Conservation (phyloP, 2,888 invertebrate species). For the Subacronicta megacephala region DNA sequence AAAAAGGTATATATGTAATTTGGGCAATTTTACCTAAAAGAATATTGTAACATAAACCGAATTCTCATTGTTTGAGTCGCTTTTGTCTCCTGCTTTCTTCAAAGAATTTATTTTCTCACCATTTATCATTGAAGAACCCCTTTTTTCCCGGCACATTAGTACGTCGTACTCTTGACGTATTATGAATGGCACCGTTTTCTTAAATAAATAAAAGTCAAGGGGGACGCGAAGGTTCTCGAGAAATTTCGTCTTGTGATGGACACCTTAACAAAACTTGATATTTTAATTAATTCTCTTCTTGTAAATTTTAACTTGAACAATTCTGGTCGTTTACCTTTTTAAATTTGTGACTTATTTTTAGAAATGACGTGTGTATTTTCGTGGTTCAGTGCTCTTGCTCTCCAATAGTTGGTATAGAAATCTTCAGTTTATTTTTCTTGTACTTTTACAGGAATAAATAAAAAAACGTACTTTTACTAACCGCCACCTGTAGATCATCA, state of each 20-base stretch:
- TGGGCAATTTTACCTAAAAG: constrained; percentile 48
- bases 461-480: too few species aligned
- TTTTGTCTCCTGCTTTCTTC: constrained; percentile 58
- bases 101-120: constrained; percentile 58
- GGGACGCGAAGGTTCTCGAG: constrained; percentile 16
- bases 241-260: constrained; percentile 12
- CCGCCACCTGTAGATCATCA: too few species aligned
- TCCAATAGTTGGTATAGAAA: background rate
- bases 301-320: constrained; percentile 23
- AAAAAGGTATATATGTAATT: constrained; percentile 41
- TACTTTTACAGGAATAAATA: too few species aligned
- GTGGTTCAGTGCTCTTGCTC: background rate
- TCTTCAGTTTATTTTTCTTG: constrained; percentile 1
- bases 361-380: constrained; percentile 3
- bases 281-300: constrained; percentile 39
- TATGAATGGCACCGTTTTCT: constrained; percentile 52
- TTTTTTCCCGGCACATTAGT: constrained; percentile 66
- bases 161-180: constrained; percentile 60
- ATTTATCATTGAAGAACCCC: constrained; percentile 69
- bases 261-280: constrained; percentile 29
- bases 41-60: constrained; percentile 57
- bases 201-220: constrained; percentile 43
- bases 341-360: constrained; percentile 11
- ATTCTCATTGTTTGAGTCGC: constrained; percentile 59
- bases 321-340: constrained; percentile 12